Conservation (phyloP, 1,140 invertebrate species). For the Melanaphis sacchari region DNA sequence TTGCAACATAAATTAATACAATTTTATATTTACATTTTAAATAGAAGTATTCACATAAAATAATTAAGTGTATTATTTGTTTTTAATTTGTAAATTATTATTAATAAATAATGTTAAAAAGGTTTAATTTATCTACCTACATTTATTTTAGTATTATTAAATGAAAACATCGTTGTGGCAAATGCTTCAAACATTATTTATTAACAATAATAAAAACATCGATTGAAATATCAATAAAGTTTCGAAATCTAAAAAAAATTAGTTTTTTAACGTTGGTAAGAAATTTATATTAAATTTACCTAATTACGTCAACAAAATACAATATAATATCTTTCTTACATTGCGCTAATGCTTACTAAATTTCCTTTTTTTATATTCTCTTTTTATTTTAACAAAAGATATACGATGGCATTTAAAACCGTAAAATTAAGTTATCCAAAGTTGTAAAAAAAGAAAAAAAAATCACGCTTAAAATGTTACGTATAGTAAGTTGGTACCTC, state of each 20-base stretch:
- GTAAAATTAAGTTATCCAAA: background rate
- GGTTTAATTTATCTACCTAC: background rate
- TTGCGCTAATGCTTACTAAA: background rate
- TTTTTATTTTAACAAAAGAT: background rate
- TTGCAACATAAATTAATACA: background rate
- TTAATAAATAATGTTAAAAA: background rate
- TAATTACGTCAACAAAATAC: background rate
- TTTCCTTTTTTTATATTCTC: background rate
- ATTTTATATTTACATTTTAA: background rate
- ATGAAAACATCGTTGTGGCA: background rate
- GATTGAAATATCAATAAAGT: background rate
- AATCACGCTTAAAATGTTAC: background rate
- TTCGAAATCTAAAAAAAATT: background rate
- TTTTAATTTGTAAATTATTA: background rate
- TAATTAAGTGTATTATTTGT: too few relatives aligned
- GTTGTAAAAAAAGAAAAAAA: background rate
- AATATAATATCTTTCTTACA: background rate
- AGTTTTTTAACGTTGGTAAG: background rate
- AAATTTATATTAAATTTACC: background rate
- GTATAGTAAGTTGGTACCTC: background rate
- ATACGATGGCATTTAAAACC: background rate
- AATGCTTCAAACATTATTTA: background rate
- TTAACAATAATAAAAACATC: background rate
- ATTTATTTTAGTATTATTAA: too few relatives aligned
- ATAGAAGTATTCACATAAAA: background rate